Evolutionary conservation across 2,797 vertebrate species (phyloP).

Genomic region (Coluber constrictor): DNA sequence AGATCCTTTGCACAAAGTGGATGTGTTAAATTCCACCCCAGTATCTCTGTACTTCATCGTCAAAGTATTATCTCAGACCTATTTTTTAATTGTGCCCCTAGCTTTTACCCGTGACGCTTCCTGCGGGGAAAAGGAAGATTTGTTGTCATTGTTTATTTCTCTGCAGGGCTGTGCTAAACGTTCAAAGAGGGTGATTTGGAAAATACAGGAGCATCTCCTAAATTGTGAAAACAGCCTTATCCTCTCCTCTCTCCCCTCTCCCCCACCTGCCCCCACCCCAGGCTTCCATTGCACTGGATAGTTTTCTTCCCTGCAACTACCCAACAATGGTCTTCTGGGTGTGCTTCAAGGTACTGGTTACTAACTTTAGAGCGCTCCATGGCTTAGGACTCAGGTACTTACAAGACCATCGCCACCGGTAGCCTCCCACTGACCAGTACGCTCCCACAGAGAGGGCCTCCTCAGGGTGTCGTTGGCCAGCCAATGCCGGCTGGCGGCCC

Average conservation of each 20-base stretch:
- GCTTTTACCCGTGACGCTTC: background rate
- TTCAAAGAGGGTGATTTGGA: background rate
- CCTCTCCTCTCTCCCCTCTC: no score
- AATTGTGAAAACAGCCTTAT: background rate
- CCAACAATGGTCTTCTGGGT: background rate
- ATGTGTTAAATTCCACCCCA: background rate
- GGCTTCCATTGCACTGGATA: background rate
- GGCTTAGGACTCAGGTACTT: no score
- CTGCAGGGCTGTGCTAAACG: background rate
- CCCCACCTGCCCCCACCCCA: no score
- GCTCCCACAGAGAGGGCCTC: no score
- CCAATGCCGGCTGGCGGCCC: no score
- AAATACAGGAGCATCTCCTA: background rate
- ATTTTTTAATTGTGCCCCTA: background rate
- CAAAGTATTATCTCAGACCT: background rate
- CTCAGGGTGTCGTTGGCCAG: no score
- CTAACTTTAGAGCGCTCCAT: no score
- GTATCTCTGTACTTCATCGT: background rate
- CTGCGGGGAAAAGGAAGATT: background rate
- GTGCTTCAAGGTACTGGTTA: no score
- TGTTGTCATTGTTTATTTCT: no score
- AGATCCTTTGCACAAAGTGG: background rate
- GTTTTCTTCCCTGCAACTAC: background rate
- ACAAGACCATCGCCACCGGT: no score
- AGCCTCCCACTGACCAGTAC: no score